Conservation (phyloP, 2,113 vertebrate genomes). For the Epinephelus moara region DNA sequence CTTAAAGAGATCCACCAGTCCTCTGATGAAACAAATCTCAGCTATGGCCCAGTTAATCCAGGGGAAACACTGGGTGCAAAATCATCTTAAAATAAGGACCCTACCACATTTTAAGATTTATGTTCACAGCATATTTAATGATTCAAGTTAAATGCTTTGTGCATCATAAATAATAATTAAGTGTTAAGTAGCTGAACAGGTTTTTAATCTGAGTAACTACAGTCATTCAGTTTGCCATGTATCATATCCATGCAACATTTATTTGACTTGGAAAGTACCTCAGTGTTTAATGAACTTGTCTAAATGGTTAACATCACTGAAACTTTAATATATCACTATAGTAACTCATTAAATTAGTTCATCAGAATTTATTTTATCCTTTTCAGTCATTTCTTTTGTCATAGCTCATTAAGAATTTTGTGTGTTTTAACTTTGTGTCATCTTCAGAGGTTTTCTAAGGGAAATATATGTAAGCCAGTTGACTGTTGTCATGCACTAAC, state of each 20-base stretch:
- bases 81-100: neutral
- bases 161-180: neutral
- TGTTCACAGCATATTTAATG: neutral
- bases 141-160: neutral
- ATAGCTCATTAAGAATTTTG: neutral
- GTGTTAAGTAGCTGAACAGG: neutral
- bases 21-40: neutral
- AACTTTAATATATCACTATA: neutral
- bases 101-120: too few relatives aligned
- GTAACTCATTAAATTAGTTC: neutral
- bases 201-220: neutral
- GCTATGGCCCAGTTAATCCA: neutral
- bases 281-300: neutral
- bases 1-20: neutral
- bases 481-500: neutral
- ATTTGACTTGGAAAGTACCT: neutral
- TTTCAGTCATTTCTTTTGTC: neutral
- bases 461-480: neutral
- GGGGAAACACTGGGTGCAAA: neutral
- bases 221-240: neutral
- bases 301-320: neutral
- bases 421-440: neutral
- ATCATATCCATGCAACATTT: neutral
- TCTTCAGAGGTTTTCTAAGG: neutral
- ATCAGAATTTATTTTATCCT: neutral